phyloP scores from a whole-genome alignment of 2,797 vertebrate genomes.

The Crossoptilon crossoptilon region DNA sequence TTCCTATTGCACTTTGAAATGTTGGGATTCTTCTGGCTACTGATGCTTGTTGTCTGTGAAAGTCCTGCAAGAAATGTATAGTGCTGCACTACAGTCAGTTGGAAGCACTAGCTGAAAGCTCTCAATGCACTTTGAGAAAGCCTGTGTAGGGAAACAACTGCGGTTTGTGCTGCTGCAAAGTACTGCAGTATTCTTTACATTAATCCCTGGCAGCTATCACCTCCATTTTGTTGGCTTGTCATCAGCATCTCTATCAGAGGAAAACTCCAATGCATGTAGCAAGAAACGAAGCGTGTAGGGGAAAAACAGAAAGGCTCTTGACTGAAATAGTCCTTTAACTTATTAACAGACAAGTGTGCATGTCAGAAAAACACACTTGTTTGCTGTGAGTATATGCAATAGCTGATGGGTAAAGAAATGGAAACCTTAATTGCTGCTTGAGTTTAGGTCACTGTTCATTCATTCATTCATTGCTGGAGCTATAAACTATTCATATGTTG shows the following conservation, averaged over 20 bases:
- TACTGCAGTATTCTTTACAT: background rate
- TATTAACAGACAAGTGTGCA: constrained; percentile 66
- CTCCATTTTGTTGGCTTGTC: constrained; percentile 38
- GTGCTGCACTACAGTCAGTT: background rate
- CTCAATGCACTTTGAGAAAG: background rate
- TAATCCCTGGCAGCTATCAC: background rate
- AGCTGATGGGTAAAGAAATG: constrained; percentile 72
- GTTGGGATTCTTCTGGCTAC: background rate
- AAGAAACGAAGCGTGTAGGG: constrained; percentile 56
- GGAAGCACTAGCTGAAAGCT: background rate
- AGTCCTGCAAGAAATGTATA: background rate
- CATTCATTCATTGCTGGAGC: constrained; percentile 82
- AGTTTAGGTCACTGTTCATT: constrained; percentile 77
- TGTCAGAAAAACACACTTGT: constrained; percentile 70
- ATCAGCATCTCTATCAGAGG: constrained; percentile 17
- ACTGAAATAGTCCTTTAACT: constrained; percentile 52
- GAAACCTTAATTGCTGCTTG: constrained; percentile 71
- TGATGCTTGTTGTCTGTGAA: background rate
- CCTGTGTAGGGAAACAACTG: background rate
- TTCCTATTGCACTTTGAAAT: background rate
- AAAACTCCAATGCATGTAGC: constrained; percentile 47
- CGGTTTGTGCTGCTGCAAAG: background rate
- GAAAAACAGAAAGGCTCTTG: constrained; percentile 42
- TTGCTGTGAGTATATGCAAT: constrained; percentile 48
- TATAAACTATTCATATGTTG: constrained; percentile 94